Base-by-base conservation (phyloP, 2,797 vertebrate genomes). In the Rachycentron canadum region DNA sequence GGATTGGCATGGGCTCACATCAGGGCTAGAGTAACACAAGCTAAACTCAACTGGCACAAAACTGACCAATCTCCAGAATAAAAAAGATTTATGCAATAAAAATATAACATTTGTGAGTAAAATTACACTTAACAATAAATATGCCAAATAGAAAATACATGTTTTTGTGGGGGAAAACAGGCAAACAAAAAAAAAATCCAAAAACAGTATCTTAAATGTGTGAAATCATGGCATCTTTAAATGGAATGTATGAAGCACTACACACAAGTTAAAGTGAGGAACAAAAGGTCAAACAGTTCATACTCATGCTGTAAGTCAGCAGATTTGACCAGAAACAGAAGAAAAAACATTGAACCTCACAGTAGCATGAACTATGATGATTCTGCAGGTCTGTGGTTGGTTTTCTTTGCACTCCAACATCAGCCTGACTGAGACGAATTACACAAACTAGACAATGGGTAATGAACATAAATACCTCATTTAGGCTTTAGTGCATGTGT, bases 211-310 rank as follows among this genome's bases (percentile, higher is more conserved):
- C 43, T 84, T 76, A 88, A 81, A 81, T 75, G 84, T 91, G 57
- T 76, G 66, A 91, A 91, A 88, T 69, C 5, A 84, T 86, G 82
- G 81, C 80, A 79, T 84, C 69, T 88, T 86, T 69, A 86, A 82
- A 93, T 94, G 95, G 94, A 96, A 96, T 96, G 94, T 94, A 89
- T 91, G 89, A 91, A 93, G 89, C 78, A 58, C 67, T 78, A 78
- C 47, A 81, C 32, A 64, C 30, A 70, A 53, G 62, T 45, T 78
- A 79, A 64, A 85, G 55, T 47, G 83, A 82, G 73, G 57, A 79
- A 85, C 9, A 74, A 76, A 72, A 82, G 61, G 72, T 69, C 16
- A 12, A 74, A 74, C 30, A 5, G 69, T 74, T 36, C 66, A 78
- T 30, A 1, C 23, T 73, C 62, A 12, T 52, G 62, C 62, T 21